Evolutionary conservation across 37 sponge, comb jelly and placozoan genomes (phyloP).

Genomic region (Mnemiopsis leidyi): DNA sequence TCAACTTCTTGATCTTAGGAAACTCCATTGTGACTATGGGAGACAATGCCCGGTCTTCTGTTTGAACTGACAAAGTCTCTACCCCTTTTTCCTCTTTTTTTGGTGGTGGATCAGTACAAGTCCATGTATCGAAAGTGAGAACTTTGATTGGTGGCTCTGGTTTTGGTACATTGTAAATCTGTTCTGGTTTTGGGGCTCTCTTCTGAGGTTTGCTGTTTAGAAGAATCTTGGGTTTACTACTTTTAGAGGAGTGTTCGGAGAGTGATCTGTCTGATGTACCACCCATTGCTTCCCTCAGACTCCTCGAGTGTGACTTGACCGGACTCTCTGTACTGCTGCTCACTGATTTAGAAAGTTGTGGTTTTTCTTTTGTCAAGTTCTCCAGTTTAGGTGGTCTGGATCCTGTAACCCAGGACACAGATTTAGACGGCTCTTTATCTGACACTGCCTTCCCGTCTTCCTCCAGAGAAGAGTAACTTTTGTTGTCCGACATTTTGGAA

Average conservation of each 20-base stretch:
- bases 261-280: neutral
- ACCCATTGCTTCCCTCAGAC: neutral
- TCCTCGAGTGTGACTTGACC: neutral
- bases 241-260: neutral
- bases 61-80: neutral
- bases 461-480: neutral
- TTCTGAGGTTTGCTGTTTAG: neutral
- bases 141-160: neutral
- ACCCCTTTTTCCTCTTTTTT: neutral
- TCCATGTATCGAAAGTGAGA: neutral
- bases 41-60: constrained; percentile 1
- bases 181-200: neutral
- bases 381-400: neutral
- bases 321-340: neutral
- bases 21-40: constrained; percentile 17
- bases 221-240: constrained; percentile 6
- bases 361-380: neutral
- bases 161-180: neutral
- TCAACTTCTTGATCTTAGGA: neutral
- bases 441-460: neutral
- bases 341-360: neutral
- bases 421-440: neutral
- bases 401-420: neutral
- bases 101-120: neutral
- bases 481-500: neutral